phyloP scores from a whole-genome alignment of 2,797 vertebrate species.

The Orestias chungarensis region DNA sequence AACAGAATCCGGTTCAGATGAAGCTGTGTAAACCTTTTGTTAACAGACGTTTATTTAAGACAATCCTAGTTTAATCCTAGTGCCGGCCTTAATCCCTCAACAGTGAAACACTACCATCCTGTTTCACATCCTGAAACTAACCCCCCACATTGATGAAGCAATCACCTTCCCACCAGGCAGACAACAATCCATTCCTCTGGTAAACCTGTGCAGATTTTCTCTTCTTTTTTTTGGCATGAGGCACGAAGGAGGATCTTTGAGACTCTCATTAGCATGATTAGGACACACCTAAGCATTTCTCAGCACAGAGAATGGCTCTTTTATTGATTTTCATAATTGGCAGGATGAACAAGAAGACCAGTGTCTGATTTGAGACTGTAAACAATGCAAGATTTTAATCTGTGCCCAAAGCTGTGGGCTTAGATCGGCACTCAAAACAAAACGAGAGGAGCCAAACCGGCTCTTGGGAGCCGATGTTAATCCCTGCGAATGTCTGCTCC shows the following conservation, averaged over 20 bases:
- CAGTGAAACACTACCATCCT: slow-evolving; percentile 46
- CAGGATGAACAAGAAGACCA: slow-evolving; percentile 31
- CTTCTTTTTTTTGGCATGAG: slow-evolving; percentile 45
- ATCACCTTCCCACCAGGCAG: slow-evolving; percentile 68
- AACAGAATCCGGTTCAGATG: neutral
- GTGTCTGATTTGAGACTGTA: slow-evolving; percentile 51
- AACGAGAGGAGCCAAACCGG: slow-evolving; percentile 48
- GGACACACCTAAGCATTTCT: slow-evolving; percentile 63
- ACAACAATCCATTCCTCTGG: slow-evolving; percentile 35
- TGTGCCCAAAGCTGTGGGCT: slow-evolving; percentile 50
- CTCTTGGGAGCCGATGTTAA: slow-evolving; percentile 51
- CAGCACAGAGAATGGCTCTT: slow-evolving; percentile 48
- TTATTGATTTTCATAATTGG: slow-evolving; percentile 59
- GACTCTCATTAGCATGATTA: slow-evolving; percentile 69
- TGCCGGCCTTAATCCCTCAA: slow-evolving; percentile 37
- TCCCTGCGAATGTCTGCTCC: slow-evolving; percentile 49
- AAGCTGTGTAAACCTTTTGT: slow-evolving; percentile 18
- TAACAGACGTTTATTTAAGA: slow-evolving; percentile 9
- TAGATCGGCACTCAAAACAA: slow-evolving; percentile 54
- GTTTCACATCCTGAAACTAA: slow-evolving; percentile 61
- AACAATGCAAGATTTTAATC: slow-evolving; percentile 64
- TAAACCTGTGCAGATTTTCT: slow-evolving; percentile 48
- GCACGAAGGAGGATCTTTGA: slow-evolving; percentile 63
- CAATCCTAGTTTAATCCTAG: slow-evolving; percentile 23
- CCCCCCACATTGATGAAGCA: slow-evolving; percentile 66